A percentile compares a stretch with the other conserved stretches of the same genome.
These are phyloP conservation scores for Protonemura montana DNA, from an alignment of 2,888 invertebrate genomes.

Conservation along the genomic window DNA sequence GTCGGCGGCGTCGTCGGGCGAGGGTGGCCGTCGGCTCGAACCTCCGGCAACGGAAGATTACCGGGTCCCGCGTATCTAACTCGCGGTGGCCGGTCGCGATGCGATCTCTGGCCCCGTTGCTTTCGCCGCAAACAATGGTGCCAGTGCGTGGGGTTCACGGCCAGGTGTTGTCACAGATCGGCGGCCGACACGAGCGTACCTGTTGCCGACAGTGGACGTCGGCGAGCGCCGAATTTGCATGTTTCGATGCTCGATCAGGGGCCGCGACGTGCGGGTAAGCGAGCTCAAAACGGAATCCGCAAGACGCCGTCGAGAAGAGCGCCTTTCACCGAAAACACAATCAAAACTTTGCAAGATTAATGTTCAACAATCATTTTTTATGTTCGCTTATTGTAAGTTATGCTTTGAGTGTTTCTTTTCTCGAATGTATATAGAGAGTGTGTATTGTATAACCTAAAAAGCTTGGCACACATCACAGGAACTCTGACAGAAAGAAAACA, in stretches of 20 bases:
- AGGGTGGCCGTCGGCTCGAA: neutral
- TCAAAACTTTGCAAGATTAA: neutral
- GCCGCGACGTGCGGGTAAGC: too few species aligned
- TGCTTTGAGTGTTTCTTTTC: neutral
- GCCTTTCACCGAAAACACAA: neutral
- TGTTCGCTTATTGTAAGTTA: neutral
- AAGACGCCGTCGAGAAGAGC: neutral
- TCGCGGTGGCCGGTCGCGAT: too few species aligned
- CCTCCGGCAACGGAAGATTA: too few species aligned
- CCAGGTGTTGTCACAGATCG: neutral
- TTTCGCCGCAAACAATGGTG: too few species aligned
- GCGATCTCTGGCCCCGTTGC: too few species aligned
- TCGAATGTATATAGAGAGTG: neutral
- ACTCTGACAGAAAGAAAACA: neutral
- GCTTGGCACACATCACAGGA: neutral
- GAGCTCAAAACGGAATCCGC: slow-evolving; percentile 23
- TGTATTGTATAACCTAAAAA: too few species aligned
- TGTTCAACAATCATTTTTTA: neutral
- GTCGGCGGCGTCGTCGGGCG: neutral
- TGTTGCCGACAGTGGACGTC: neutral
- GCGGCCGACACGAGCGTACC: neutral
- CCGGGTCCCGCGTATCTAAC: too few species aligned
- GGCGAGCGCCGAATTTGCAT: neutral
- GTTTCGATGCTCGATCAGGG: too few species aligned
- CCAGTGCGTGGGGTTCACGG: neutral